These are phyloP conservation scores for Blastobasis adustella DNA, from an alignment of 2,888 invertebrate species.

Conservation along the genomic window DNA sequence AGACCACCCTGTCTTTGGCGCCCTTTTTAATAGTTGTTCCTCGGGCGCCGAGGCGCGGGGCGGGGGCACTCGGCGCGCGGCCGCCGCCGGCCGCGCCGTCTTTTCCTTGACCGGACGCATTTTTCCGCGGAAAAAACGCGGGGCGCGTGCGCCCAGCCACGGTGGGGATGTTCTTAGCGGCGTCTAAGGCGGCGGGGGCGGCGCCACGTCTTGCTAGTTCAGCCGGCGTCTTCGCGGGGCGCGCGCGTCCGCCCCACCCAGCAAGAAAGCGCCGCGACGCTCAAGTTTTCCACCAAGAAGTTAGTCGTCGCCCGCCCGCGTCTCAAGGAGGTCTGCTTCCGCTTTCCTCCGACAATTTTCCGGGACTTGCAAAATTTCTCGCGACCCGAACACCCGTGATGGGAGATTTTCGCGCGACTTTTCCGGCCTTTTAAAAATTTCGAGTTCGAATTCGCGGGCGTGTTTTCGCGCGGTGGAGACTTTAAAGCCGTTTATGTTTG, in stretches of 20 bases:
- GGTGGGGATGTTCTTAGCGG: conserved; percentile 71
- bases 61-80: conserved; percentile 22
- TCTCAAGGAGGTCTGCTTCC: conserved; percentile 72
- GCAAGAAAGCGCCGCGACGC: conserved; percentile 72
- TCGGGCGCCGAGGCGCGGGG: conserved; percentile 52
- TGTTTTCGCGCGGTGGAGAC: conserved; percentile 5
- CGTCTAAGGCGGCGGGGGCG: conserved; percentile 74
- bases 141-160: conserved; percentile 69
- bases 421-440: too few relatives aligned
- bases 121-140: conserved; percentile 73
- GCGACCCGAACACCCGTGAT: conserved; percentile 1
- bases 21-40: conserved; percentile 68
- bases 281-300: conserved; percentile 76
- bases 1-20: conserved; percentile 53
- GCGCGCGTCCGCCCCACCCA: conserved; percentile 73
- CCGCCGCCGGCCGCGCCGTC: conserved; percentile 51
- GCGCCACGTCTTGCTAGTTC: conserved; percentile 74
- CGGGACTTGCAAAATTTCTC: conserved; percentile 27
- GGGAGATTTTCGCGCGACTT: too few relatives aligned
- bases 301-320: conserved; percentile 75
- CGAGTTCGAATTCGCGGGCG: background rate
- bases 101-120: conserved; percentile 72
- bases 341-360: conserved; percentile 51
- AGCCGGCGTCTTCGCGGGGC: conserved; percentile 70
- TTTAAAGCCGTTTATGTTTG: conserved; percentile 14